These are phyloP conservation scores for Antheraea assamensis DNA, from an alignment of 2,888 invertebrate species.

Conservation along the genomic window DNA sequence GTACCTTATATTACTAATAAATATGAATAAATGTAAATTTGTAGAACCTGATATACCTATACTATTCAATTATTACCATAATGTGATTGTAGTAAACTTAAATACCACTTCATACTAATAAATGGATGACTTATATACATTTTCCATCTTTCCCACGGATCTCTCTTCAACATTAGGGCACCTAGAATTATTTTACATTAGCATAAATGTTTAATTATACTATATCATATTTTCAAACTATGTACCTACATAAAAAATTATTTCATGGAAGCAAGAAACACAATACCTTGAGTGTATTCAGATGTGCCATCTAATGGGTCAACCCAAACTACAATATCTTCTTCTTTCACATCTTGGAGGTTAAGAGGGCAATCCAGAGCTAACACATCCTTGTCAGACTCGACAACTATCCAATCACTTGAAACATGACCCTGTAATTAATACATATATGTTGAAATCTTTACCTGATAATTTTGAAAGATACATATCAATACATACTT, in stretches of 20 bases:
- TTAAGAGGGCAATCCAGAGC: slow-evolving; percentile 85
- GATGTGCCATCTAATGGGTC: slow-evolving; percentile 99
- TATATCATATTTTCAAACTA: neutral
- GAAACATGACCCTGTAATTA: slow-evolving; percentile 73
- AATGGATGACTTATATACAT: slow-evolving; percentile 78
- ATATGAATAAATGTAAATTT: neutral
- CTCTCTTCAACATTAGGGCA: slow-evolving; percentile 81
- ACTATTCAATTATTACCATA: slow-evolving; percentile 70
- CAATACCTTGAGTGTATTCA: slow-evolving; percentile 96
- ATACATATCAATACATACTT: slow-evolving; percentile 59
- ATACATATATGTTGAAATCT: neutral
- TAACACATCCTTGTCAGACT: slow-evolving; percentile 86
- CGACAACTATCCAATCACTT: slow-evolving; percentile 89
- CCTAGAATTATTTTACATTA: slow-evolving; percentile 68
- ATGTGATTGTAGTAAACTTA: slow-evolving; percentile 79
- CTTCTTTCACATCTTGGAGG: slow-evolving; percentile 84
- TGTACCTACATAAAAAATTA: neutral
- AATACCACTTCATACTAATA: slow-evolving; percentile 81
- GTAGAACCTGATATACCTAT: slow-evolving; percentile 28
- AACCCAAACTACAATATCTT: slow-evolving; percentile 97
- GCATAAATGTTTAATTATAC: slow-evolving; percentile 7
- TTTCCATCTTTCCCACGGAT: slow-evolving; percentile 82
- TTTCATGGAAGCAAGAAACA: neutral
- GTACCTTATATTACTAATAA: neutral
- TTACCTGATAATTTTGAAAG: neutral